A percentile compares a stretch with the other conserved stretches of the same genome.
phyloP scores from a whole-genome alignment of 2,797 vertebrate species.

The Pampus argenteus region DNA sequence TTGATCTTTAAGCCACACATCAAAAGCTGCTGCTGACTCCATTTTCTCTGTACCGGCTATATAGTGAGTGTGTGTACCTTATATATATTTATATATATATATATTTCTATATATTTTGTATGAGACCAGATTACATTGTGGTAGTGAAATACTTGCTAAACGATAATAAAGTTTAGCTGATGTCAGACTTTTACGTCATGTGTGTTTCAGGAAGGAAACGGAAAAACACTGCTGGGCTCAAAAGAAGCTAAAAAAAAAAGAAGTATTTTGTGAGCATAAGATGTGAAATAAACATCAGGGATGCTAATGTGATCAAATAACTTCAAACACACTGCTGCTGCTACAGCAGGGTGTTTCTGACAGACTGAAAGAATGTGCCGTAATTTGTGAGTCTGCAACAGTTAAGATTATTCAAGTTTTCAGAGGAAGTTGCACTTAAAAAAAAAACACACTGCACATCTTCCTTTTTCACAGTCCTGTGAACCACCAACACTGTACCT shows the following conservation, averaged over 20 bases:
- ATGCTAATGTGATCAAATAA: conserved; percentile 40
- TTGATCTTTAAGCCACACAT: conserved; percentile 48
- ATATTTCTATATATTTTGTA: not conserved
- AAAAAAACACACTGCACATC: conserved; percentile 46
- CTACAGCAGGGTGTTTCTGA: conserved; percentile 10
- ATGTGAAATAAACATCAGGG: conserved; percentile 29
- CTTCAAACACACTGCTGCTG: conserved; percentile 49
- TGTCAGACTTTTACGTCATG: conserved; percentile 22
- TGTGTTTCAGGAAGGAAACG: conserved; percentile 13
- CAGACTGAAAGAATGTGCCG: conserved; percentile 66
- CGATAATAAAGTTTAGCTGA: conserved; percentile 21
- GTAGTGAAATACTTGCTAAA: conserved; percentile 55
- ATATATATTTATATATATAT: no score
- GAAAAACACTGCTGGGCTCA: conserved; percentile 47
- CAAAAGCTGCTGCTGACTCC: conserved; percentile 29
- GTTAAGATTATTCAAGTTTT: conserved; percentile 82
- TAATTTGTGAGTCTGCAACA: conserved; percentile 51
- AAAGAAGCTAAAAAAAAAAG: conserved; percentile 28
- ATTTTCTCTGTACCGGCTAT: not conserved
- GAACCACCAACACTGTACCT: conserved; percentile 57
- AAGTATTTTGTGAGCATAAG: conserved; percentile 9
- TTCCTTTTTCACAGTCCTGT: conserved; percentile 71
- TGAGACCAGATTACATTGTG: conserved; percentile 23
- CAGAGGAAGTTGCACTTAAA: conserved; percentile 66
- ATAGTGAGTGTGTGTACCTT: conserved; percentile 18